Percentiles rank a stretch among this genome's conserved stretches.
Evolutionary conservation across 2,113 vertebrate species (phyloP).

Genomic region (Hydropotes inermis): DNA sequence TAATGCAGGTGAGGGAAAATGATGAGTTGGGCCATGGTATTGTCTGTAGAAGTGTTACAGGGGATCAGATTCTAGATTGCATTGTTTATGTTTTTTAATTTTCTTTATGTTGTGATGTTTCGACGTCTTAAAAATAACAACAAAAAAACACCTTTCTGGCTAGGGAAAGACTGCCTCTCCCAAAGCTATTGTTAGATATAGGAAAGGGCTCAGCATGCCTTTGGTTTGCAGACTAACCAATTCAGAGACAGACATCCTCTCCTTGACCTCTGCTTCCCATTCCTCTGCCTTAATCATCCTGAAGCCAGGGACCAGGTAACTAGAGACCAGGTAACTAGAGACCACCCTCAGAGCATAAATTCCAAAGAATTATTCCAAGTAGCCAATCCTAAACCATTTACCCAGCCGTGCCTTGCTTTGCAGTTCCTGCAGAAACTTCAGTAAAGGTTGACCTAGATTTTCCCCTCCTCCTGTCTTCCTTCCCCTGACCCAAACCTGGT

Average conservation of each 20-base stretch:
- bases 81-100: neutral
- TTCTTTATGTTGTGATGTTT: neutral
- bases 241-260: neutral
- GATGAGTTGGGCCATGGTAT: neutral
- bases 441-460: neutral
- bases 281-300: neutral
- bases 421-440: neutral
- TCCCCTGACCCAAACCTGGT: neutral
- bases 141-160: neutral
- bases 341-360: neutral
- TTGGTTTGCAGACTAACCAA: neutral
- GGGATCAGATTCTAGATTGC: neutral
- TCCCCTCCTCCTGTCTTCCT: neutral
- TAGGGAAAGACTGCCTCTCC: neutral
- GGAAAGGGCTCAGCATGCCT: neutral
- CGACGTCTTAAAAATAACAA: neutral
- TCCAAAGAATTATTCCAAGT: neutral
- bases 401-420: neutral
- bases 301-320: neutral
- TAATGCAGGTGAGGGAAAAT: neutral
- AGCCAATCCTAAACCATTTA: neutral
- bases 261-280: neutral
- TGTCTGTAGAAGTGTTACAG: neutral
- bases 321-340: neutral
- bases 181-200: neutral